These are phyloP conservation scores for Lophura nycthemera DNA, from an alignment of 2,113 vertebrate species.

Conservation along the genomic window DNA sequence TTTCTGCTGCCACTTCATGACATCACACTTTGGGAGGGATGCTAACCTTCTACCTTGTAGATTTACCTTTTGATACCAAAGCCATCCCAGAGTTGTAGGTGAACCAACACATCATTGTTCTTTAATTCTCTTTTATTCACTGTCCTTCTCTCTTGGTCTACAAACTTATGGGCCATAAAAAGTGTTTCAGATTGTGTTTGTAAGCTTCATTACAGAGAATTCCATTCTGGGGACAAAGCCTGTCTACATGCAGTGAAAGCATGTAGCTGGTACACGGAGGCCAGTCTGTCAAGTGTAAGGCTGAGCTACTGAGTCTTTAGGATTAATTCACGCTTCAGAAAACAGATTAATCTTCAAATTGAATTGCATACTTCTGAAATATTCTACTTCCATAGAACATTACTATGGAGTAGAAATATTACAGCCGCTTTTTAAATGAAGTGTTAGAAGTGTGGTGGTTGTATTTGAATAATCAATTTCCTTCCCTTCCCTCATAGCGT, in stretches of 20 bases:
- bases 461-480: not conserved
- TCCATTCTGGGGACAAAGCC: not conserved
- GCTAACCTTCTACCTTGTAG: not conserved
- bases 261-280: not conserved
- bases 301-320: not conserved
- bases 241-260: not conserved
- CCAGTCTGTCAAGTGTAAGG: not conserved
- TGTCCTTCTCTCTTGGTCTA: not conserved
- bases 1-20: not conserved
- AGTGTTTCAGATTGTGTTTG: not conserved
- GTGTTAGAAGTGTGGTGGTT: not conserved
- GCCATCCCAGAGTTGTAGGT: not conserved
- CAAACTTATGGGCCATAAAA: not conserved
- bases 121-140: not conserved
- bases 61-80: not conserved
- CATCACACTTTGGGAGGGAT: not conserved
- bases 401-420: not conserved
- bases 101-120: not conserved
- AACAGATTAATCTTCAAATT: not conserved
- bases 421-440: not conserved
- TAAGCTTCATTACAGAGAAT: not conserved
- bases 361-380: not conserved
- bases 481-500: not conserved
- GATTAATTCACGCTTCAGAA: not conserved
- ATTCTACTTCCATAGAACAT: not conserved